A percentile compares a stretch with the other conserved stretches of the same genome.
Evolutionary conservation across 2,797 vertebrate species (phyloP).

Genomic region (Channa striata): DNA sequence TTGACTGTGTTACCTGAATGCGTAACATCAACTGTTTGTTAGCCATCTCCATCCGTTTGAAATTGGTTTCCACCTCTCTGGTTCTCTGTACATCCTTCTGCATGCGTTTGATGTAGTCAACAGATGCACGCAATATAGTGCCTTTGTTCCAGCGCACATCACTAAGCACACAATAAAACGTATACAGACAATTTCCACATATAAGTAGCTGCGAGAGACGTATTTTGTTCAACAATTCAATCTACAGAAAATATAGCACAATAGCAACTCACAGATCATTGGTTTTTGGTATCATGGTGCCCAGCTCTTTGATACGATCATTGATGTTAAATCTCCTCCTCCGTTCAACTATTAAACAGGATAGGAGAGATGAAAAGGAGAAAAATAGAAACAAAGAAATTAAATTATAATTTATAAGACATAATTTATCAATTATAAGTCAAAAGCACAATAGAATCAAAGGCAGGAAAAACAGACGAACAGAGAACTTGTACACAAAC

Average conservation of each 20-base stretch:
- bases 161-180: constrained; percentile 73
- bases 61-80: constrained; percentile 95
- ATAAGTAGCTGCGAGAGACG: constrained; percentile 12
- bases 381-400: constrained; percentile 17
- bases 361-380: not conserved
- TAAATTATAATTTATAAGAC: constrained; percentile 8
- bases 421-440: too few species aligned
- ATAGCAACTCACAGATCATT: constrained; percentile 92
- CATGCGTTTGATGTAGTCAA: constrained; percentile 98
- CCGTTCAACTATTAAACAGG: constrained; percentile 88
- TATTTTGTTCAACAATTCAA: not conserved
- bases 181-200: constrained; percentile 16
- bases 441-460: not conserved
- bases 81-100: constrained; percentile 95
- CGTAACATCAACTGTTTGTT: constrained; percentile 96
- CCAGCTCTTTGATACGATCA: constrained; percentile 97
- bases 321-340: constrained; percentile 98
- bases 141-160: constrained; percentile 99
- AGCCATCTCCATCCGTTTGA: constrained; percentile 93
- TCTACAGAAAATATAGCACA: not conserved
- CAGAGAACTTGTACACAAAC: not conserved
- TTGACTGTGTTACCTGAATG: constrained; percentile 88
- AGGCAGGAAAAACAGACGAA: not conserved
- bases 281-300: constrained; percentile 98
- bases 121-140: constrained; percentile 95